These are phyloP conservation scores for Cecidostiba fungosa DNA, from an alignment of 2,888 invertebrate genomes.

Conservation along the genomic window DNA sequence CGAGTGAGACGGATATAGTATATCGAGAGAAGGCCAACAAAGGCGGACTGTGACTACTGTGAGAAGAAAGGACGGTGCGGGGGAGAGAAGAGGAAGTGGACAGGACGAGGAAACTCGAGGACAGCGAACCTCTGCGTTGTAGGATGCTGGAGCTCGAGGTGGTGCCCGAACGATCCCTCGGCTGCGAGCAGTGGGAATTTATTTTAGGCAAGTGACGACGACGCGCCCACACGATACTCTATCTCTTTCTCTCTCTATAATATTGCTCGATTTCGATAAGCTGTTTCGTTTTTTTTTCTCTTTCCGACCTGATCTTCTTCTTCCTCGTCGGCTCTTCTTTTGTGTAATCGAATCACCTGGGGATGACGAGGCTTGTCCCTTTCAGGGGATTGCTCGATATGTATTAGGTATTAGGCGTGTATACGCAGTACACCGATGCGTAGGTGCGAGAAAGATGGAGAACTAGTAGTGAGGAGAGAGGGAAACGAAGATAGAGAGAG, in stretches of 20 bases:
- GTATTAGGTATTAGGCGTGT: no score
- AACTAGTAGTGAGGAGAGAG: background rate
- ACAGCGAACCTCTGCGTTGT: conserved; percentile 41
- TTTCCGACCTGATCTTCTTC: conserved; percentile 9
- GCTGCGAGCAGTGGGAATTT: conserved; percentile 99
- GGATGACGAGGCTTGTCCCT: background rate
- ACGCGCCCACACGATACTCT: conserved; percentile 24
- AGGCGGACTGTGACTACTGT: background rate
- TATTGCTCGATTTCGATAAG: background rate
- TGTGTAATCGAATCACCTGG: background rate
- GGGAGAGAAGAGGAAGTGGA: background rate
- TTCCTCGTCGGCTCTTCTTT: background rate
- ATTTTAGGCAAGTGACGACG: conserved; percentile 89
- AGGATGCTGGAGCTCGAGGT: conserved; percentile 98
- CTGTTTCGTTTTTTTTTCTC: background rate
- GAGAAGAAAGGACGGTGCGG: background rate
- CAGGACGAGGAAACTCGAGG: conserved; percentile 7
- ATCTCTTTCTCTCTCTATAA: background rate
- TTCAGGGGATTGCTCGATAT: background rate
- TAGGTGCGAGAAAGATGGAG: background rate
- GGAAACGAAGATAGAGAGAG: conserved; percentile 16
- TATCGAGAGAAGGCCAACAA: background rate
- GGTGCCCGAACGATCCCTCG: conserved; percentile 96
- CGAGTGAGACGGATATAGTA: background rate
- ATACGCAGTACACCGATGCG: background rate